Conservation (phyloP, 2,888 invertebrate species). For the Stenodera caucasica region DNA sequence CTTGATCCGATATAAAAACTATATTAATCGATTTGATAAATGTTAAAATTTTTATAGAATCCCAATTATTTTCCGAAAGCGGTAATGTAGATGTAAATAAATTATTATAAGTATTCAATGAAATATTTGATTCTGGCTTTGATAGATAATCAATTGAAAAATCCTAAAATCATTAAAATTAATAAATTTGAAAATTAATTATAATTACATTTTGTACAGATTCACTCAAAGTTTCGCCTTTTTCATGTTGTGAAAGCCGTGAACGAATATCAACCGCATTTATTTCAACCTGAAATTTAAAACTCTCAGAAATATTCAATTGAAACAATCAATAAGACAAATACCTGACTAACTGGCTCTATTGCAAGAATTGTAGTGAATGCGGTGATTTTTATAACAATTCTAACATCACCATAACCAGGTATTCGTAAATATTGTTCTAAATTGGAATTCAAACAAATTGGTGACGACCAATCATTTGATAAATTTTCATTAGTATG, state of each 20-base stretch:
- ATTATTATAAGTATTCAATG: conserved; percentile 20
- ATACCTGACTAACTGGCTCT: conserved; percentile 62
- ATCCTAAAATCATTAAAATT: not conserved
- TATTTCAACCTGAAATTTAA: conserved; percentile 64
- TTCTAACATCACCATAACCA: conserved; percentile 62
- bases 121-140: not conserved
- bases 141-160: not conserved
- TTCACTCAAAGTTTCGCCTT: conserved; percentile 24
- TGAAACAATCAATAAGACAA: too few species aligned
- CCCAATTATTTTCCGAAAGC: conserved; percentile 25
- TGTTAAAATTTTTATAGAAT: conserved; percentile 44
- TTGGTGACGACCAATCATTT: conserved; percentile 58
- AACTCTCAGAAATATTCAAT: not conserved
- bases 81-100: conserved; percentile 38
- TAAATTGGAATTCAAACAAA: conserved; percentile 56
- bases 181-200: not conserved
- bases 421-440: conserved; percentile 65
- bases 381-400: conserved; percentile 57
- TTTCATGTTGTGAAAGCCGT: conserved; percentile 59
- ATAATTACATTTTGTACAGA: too few species aligned
- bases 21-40: conserved; percentile 57
- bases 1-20: conserved; percentile 56
- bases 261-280: conserved; percentile 80
- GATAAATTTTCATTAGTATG: conserved; percentile 23
- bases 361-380: conserved; percentile 59